Base-by-base conservation (phyloP, 2,888 invertebrate genomes). In the Sialis lutaria region DNA sequence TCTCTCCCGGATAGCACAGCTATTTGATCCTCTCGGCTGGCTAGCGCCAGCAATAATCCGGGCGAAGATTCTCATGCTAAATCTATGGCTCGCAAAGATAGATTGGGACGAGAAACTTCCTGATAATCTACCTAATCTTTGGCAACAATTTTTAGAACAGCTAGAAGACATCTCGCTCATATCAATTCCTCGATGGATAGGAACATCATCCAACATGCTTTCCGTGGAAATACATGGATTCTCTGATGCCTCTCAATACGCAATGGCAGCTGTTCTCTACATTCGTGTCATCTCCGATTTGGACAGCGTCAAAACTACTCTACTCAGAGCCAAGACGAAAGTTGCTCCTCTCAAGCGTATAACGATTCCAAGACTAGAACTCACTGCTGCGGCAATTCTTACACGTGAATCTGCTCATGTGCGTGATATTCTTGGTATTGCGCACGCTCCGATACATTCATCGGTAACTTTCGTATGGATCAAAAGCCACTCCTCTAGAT, bases 131-230 rank as follows among this genome's bases (percentile, higher is more conserved):
- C 4, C 35, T 35, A 2, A 35, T n/a, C 9, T 9, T 35, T 49
- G 49, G 49, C 40, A 5, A 2, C 6, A 2, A 5, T 46, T 48
- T 32, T 9, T 33, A 7, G 30, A 39, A 13, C 41, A 45, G 40
- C 31, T 48, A 22, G 30, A 40, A 33, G 40, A 45, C 3, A 13
- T 45, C n/a, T n/a, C 34, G 8, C 22, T 12, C 5, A 10, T 46
- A 1, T 46, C 45, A 1, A 32, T 48, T 5, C 48, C 48, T 30
- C 47, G 49, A n/a, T 49, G 49, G 47, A 6, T 47, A 7, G 40
- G 22, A 8, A 33, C 31, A 8, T 12, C 30, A 6, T 6, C 44
- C 10, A 6, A 47, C 2, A 7, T 9, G 9, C 35, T 35, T 10
- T 13, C 47, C 5, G 33, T 41, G 8, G 44, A 47, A 30, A 40